Base-by-base conservation (phyloP, 30 jellyfish, hydroid and myxozoan genomes). In the Catostylus mosaicus region DNA sequence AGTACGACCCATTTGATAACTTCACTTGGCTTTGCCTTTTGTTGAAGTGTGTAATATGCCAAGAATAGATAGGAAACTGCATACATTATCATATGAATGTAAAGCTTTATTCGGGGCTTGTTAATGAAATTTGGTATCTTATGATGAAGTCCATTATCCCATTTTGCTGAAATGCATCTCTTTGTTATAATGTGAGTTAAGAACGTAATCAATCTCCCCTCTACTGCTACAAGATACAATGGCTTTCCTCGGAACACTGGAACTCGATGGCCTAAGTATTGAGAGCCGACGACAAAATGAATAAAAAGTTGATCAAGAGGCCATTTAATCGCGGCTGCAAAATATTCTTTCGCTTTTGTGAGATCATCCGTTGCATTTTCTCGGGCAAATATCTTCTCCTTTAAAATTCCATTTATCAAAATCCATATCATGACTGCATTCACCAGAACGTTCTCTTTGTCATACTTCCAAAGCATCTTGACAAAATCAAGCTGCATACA, bases 361-460 rank as follows among this genome's bases (percentile, higher is more conserved):
- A 59, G 71, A 1, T 59, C 71, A 59, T 35, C 36, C 1, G n/a
- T n/a, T 1, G 19, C 36, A 3, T 20, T 59, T 16, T 59, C 71
- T 37, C 71, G 20, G 3, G 71, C 36, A 59, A 59, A 59, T 23
- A 59, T 59, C 71, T 16, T 27, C 19, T 3, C 1, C 38, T n/a
- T 59, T 27, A 23, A 59, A 59, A 59, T 59, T 1, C 71, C 71
- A 27, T 19, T 27, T 1, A 59, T 3, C 20, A 59, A 38, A 27
- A 59, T 59, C 71, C 71, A 59, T 59, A 59, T 59, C 71, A 59
- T 59, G 26, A 59, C 19, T 3, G 71, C 38, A 27, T 59, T 59
- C 1, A 27, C 71, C 19, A 59, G 5, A 6, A 59, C 6, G 19
- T 59, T 59, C 38, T 27, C 32, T 37, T 59, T 23, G 19, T 59